Evolutionary conservation across 2,113 vertebrate genomes (phyloP).

Genomic region (Empidonax traillii): DNA sequence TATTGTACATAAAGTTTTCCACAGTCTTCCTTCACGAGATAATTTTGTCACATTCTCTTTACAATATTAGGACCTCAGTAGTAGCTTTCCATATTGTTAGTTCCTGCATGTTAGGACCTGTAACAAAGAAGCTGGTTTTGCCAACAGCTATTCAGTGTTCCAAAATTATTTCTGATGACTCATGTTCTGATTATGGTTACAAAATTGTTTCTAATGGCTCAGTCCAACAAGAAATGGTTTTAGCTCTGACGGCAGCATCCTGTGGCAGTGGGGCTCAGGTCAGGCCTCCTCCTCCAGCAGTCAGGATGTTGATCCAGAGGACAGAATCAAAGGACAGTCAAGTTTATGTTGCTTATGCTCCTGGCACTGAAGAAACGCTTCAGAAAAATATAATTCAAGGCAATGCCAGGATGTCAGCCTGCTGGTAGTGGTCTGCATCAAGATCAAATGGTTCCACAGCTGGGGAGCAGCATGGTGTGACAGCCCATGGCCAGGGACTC

Average conservation of each 20-base stretch:
- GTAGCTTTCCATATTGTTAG: not conserved
- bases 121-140: not conserved
- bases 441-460: not conserved
- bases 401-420: not conserved
- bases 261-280: not conserved
- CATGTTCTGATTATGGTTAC: not conserved
- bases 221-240: not conserved
- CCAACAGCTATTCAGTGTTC: not conserved
- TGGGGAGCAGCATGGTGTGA: not conserved
- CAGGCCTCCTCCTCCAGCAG: not conserved
- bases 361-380: not conserved
- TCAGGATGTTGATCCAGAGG: not conserved
- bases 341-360: not conserved
- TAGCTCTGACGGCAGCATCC: not conserved
- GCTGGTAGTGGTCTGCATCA: rapidly evolving
- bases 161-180: not conserved
- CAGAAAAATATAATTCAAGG: not conserved
- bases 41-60: not conserved
- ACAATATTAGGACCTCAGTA: not conserved
- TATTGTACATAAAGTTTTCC: not conserved
- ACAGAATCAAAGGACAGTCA: not conserved
- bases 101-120: not conserved
- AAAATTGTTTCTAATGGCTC: not conserved
- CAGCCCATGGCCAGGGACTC: not conserved
- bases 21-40: not conserved